These are phyloP conservation scores for Amphiprion percula DNA, from an alignment of 2,113 vertebrate genomes.

Conservation along the genomic window DNA sequence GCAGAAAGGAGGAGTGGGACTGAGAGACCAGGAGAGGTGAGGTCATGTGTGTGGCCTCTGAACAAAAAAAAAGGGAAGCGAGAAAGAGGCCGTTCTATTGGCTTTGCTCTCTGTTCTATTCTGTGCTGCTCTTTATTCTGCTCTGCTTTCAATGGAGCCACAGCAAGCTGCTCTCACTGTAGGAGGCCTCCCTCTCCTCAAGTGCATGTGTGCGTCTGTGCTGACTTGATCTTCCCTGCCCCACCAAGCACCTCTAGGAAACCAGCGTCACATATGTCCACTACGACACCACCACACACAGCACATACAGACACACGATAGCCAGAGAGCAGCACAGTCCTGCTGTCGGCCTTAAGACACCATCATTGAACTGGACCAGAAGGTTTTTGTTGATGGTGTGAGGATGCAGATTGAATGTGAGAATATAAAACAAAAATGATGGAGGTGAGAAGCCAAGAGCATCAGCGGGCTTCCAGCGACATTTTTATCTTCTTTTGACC, in stretches of 20 bases:
- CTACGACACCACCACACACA: conserved; percentile 5
- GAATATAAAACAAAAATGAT: background rate
- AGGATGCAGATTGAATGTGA: background rate
- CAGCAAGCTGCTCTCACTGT: conserved; percentile 45
- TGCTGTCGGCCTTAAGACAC: conserved; percentile 6
- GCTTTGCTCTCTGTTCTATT: conserved; percentile 32
- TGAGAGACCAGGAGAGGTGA: background rate
- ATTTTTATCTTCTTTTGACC: background rate
- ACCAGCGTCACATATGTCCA: conserved; percentile 43
- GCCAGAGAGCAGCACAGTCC: background rate
- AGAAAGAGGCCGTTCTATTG: conserved; percentile 5
- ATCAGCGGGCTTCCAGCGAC: background rate
- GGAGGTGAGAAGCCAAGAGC: background rate
- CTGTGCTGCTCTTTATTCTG: conserved; percentile 52
- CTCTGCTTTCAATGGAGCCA: conserved; percentile 45
- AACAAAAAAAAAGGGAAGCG: conserved; percentile 23
- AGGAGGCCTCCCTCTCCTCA: conserved; percentile 51
- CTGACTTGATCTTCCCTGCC: conserved; percentile 56
- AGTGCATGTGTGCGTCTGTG: conserved; percentile 36
- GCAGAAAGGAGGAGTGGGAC: background rate
- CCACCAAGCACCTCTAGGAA: conserved; percentile 49
- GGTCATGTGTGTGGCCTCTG: conserved; percentile 35
- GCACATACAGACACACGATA: background rate
- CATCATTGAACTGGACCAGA: conserved; percentile 8
- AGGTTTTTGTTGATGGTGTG: conserved; percentile 8